Evolutionary conservation across 2,888 invertebrate genomes (phyloP), one percentile per base, ranked within the genome.

Genomic region (Tachina grossa): DNA sequence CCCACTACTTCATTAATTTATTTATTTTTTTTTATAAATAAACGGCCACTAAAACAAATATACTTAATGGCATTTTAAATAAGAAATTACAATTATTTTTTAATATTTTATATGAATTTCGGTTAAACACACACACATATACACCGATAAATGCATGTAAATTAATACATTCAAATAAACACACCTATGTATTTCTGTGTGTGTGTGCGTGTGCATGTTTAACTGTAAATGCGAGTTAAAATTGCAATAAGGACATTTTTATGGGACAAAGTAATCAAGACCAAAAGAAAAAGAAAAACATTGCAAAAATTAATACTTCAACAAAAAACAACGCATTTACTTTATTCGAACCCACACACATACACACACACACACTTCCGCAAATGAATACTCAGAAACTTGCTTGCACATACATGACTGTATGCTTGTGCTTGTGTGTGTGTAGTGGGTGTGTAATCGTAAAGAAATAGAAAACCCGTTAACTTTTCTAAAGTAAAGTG

Each of bases 1-100:
- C 22, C 61, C 45, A n/a, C 41, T 4, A 10, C 41, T 11, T 55
- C 61, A 31, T 10, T n/a, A 16, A 9, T 19, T 19, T 22, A 53
- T 9, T 22, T 22, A 2, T 22, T 22, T 22, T 22, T 22, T 14
- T 76, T 39, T 13, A 57, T 11, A 45, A 49, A 14, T 47, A 49
- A 19, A 39, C 16, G 45, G 49, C 47, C 11, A 87, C 88, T 88
- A 90, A 49, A 65, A 47, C 19, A 91, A 90, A 92, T 91, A 92
- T 90, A 91, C 90, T 92, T 92, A 92, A 92, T 92, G 91, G 92
- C 92, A 92, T 92, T 92, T 92, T 92, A 92, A 92, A 92, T 92
- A 92, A 92, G 92, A 91, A 92, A 74, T 92, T 91, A 90, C 90
- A 89, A 89, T 90, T 89, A 88, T 89, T 89, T 88, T 71, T 92